Evolutionary conservation across 2,888 invertebrate species (phyloP), one percentile per base, ranked within the genome.

Genomic region (Helobdella robusta): DNA sequence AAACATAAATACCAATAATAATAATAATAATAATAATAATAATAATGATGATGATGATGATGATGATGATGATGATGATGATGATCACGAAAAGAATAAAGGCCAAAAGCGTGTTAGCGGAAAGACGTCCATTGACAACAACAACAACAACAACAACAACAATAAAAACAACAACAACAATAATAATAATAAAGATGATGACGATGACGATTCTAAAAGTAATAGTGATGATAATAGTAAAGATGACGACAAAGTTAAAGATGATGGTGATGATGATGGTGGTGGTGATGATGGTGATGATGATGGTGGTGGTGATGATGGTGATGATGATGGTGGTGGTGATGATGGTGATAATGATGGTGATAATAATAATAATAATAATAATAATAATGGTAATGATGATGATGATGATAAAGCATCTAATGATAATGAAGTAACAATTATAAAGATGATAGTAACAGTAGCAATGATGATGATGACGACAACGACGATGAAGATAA

Each of bases 401-500:
- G 54, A 54, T 3, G 5, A 30, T 32, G 34, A 35, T 58, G 58
- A 30, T 58, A 5, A 58, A 34, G 60, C 52, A 40, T 40, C 59
- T 65, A 61, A 48, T 65, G 61, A 52, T 65, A 58, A 60, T 50
- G 54, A 60, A 63, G 50, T 61, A 58, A 65, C 54, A 61, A 52
- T 65, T 65, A 66, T 67, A 61, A 60, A 60, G 67, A 67, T 66
- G 65, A 60, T 61, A 61, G 32, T 67, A 65, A 65, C 60, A 65
- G 54, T 65, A 59, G 62, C 60, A 65, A 50, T 65, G 48, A 59
- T 66, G 66, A 64, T 61, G 48, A 59, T 59, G 59, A 59, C 28
- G 59, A 59, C 11, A 36, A 56, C 30, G 35, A 59, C 32, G 60
- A 66, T 54, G 44, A 52, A 80, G 60, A 79, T 79, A n/a, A 84